Base-by-base conservation (phyloP, 2,113 vertebrate genomes). In the Tretioscincus oriximinensis region DNA sequence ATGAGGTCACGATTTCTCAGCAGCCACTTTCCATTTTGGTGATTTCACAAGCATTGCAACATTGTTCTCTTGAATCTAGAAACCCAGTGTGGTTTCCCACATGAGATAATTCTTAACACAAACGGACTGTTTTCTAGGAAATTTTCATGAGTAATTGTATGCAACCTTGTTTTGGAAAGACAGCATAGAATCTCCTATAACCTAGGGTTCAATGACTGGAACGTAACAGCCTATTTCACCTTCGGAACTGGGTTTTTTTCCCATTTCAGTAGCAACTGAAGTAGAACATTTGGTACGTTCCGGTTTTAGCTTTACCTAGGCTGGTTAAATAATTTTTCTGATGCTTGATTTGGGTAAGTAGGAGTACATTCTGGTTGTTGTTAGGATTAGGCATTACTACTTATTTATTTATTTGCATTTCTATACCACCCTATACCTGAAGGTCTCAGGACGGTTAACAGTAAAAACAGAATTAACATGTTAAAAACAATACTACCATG, bases 1-100 rank as follows among this genome's bases (percentile, higher is more conserved):
- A 84, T 81, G 65, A 89, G 75, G 84, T 82, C 68, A 74, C 47
- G 66, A 76, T 76, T 76, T 82, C 54, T 76, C 80, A 82, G 31
- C 80, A 82, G 73, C 9, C 41, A 70, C 51, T 76, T 76, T 72
- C 69, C 65, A 61, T 70, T 82, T 82, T 69, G 35, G 35, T 69
- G 54, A 54, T 82, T 76, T 70, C 41, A 45, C 80, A 63, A 76
- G 73, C 51, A 60, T 29, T 14, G 21, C 1, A 1, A 65, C 78
- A 83, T 80, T 61, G 76, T 31, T 76, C 54, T 45, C 73, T n/a
- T 81, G 28, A 28, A 45, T 14, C 35, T n/a, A 84, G 67, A 85
- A 89, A 85, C 16, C 69, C 64, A 81, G 26, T 35, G 80, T 80
- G 81, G 78, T 68, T 78, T 81, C 24, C 8, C 70, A 73, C 0